These are phyloP conservation scores for Mercenaria mercenaria DNA, from an alignment of 1,140 invertebrate genomes.

Conservation along the genomic window DNA sequence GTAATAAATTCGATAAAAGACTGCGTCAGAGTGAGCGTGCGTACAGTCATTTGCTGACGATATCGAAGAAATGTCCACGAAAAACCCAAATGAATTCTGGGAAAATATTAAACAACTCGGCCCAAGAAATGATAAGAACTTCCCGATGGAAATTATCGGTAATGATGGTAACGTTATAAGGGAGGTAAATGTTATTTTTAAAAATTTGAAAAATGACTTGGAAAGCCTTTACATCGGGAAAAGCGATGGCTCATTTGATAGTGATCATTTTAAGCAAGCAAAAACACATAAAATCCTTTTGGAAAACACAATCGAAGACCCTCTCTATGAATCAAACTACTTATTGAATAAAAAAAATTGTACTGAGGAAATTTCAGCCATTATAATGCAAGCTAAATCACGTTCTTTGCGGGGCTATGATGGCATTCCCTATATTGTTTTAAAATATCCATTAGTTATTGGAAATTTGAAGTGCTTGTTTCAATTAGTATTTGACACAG, in stretches of 20 bases:
- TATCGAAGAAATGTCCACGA: constrained; percentile 2
- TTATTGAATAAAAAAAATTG: not conserved
- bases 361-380: not conserved
- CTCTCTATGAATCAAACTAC: constrained; percentile 8
- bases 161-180: not conserved
- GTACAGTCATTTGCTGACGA: not conserved
- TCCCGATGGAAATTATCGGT: constrained; percentile 22
- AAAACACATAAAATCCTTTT: constrained; percentile 36
- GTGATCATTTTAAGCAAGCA: not conserved
- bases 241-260: constrained; percentile 15
- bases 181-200: not conserved
- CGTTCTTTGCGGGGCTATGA: not conserved
- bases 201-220: constrained; percentile 34
- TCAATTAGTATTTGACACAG: constrained; percentile 42
- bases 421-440: constrained; percentile 22
- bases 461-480: not conserved
- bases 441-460: constrained; percentile 18
- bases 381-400: constrained; percentile 23
- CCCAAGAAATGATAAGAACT: not conserved
- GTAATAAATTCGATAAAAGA: not conserved
- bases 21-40: not conserved
- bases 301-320: constrained; percentile 32
- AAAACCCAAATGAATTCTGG: constrained; percentile 47
- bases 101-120: constrained; percentile 4
- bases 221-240: constrained; percentile 12